A percentile compares a stretch with the other conserved stretches of the same genome.
Evolutionary conservation across 2,888 invertebrate genomes (phyloP).

Genomic region (Meiosimyza decipiens): DNA sequence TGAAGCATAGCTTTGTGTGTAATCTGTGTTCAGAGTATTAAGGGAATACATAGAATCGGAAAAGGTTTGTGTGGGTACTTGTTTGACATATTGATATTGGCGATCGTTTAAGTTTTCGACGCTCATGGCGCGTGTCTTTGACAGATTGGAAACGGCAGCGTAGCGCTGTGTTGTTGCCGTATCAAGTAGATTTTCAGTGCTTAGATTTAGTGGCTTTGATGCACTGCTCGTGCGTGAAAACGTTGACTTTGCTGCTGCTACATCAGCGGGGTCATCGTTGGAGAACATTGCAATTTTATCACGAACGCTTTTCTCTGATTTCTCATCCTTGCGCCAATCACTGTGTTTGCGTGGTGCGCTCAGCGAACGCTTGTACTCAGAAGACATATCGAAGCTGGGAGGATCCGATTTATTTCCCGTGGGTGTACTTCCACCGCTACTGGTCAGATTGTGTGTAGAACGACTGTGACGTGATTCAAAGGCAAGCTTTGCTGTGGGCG

Average conservation of each 20-base stretch:
- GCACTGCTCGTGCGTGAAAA: conserved; percentile 48
- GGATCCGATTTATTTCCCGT: conserved; percentile 44
- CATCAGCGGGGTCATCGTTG: conserved; percentile 62
- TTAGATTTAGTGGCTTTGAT: conserved; percentile 62
- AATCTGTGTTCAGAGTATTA: conserved; percentile 58
- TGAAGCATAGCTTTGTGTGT: conserved; percentile 55
- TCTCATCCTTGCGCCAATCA: conserved; percentile 77
- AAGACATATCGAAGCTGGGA: conserved; percentile 38
- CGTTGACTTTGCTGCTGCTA: conserved; percentile 40
- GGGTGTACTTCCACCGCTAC: conserved; percentile 45
- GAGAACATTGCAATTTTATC: conserved; percentile 92
- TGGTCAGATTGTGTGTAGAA: conserved; percentile 50
- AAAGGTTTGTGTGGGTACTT: conserved; percentile 56
- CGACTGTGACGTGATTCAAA: conserved; percentile 52
- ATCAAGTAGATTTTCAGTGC: conserved; percentile 63
- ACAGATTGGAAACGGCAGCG: conserved; percentile 54
- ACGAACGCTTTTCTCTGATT: conserved; percentile 83
- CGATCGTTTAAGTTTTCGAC: conserved; percentile 69
- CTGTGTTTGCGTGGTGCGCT: conserved; percentile 61
- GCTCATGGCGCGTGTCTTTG: conserved; percentile 69
- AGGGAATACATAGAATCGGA: conserved; percentile 65
- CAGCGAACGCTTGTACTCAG: conserved; percentile 61
- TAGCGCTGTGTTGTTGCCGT: conserved; percentile 40
- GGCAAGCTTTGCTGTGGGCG: conserved; percentile 46
- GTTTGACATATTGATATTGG: conserved; percentile 61